phyloP scores from a whole-genome alignment of 1,140 invertebrate genomes.

The Vollenhovia emeryi region DNA sequence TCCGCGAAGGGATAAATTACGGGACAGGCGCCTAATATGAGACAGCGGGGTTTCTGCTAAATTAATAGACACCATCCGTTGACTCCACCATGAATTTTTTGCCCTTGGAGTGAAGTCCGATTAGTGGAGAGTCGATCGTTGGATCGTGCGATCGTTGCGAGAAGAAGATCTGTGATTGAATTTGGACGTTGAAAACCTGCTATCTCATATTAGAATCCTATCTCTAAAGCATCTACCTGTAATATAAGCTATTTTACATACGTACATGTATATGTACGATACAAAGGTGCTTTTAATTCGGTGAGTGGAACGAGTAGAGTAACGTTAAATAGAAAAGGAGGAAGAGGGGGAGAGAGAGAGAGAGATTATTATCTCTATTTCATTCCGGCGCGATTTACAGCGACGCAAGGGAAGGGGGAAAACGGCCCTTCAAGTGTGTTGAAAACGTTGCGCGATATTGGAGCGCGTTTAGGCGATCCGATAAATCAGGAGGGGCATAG shows the following conservation, averaged over 20 bases:
- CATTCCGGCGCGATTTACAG: slow-evolving; percentile 59
- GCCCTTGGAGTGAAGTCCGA: too few relatives aligned
- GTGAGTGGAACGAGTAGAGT: neutral
- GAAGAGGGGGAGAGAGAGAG: neutral
- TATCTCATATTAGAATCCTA: too few relatives aligned
- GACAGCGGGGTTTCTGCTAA: too few relatives aligned
- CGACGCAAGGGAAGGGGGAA: slow-evolving; percentile 28
- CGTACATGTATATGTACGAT: too few relatives aligned
- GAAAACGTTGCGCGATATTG: slow-evolving; percentile 77
- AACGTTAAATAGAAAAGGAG: neutral
- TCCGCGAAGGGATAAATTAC: neutral
- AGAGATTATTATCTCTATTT: slow-evolving; percentile 55
- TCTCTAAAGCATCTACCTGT: neutral
- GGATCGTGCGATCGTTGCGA: too few relatives aligned
- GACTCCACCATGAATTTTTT: too few relatives aligned
- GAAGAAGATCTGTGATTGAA: too few relatives aligned
- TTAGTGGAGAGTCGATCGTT: too few relatives aligned
- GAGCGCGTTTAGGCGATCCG: slow-evolving; percentile 77
- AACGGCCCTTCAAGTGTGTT: slow-evolving; percentile 56
- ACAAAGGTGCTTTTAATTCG: neutral
- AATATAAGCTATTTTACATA: neutral
- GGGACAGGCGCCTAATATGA: too few relatives aligned
- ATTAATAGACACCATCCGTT: too few relatives aligned
- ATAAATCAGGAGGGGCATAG: slow-evolving; percentile 80
- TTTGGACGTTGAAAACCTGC: too few relatives aligned